phyloP scores from a whole-genome alignment of 2,888 invertebrate species.

The Drosophila flavopinicola region DNA sequence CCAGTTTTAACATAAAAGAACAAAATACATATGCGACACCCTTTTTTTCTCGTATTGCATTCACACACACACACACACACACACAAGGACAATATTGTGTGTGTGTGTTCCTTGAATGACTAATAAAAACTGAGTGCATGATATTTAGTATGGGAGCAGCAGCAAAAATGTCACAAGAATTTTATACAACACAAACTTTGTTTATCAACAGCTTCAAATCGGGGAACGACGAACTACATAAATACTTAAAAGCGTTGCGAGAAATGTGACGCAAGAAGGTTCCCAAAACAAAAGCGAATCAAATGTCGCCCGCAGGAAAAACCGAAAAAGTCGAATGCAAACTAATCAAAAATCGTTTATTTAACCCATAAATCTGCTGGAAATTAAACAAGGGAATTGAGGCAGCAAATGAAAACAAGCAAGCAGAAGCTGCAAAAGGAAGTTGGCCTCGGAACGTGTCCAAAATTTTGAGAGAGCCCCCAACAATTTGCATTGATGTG shows the following conservation, averaged over 20 bases:
- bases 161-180: slow-evolving; percentile 28
- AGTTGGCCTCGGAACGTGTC: slow-evolving; percentile 61
- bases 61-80: not conserved
- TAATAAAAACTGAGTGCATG: slow-evolving; percentile 28
- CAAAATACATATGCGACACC: too few species aligned
- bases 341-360: slow-evolving; percentile 76
- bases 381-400: slow-evolving; percentile 46
- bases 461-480: slow-evolving; percentile 58
- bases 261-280: slow-evolving; percentile 36
- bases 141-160: slow-evolving; percentile 1
- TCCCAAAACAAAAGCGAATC: slow-evolving; percentile 4
- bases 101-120: slow-evolving; percentile 34
- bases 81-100: slow-evolving; percentile 2
- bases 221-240: slow-evolving; percentile 10
- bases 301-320: slow-evolving; percentile 57
- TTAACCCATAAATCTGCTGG: slow-evolving; percentile 72
- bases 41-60: too few species aligned
- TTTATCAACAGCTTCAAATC: slow-evolving; percentile 43
- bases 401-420: slow-evolving; percentile 6
- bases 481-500: slow-evolving; percentile 65
- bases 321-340: slow-evolving; percentile 25
- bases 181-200: slow-evolving; percentile 8
- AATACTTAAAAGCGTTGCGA: slow-evolving; percentile 17
- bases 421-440: slow-evolving; percentile 45
- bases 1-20: too few species aligned